Percentiles rank a stretch among this genome's conserved stretches.
Evolutionary conservation across 2,113 vertebrate species (phyloP).

Genomic region (Prunella fulvescens): DNA sequence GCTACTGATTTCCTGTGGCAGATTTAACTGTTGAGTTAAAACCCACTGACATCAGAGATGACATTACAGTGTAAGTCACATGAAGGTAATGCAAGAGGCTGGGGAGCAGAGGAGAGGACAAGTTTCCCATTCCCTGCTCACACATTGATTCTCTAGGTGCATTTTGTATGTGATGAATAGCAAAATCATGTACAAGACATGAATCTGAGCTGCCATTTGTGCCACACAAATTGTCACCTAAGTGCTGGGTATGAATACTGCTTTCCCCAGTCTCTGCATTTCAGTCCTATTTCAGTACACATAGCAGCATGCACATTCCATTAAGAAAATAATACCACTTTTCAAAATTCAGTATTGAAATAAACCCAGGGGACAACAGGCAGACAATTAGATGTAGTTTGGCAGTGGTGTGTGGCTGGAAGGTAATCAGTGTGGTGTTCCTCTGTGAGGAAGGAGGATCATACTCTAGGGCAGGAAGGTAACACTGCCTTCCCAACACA

Average conservation of each 20-base stretch:
- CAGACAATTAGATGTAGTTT: not conserved
- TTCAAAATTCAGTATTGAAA: not conserved
- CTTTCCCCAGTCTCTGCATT: not conserved
- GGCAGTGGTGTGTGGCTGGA: not conserved
- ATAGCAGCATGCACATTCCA: not conserved
- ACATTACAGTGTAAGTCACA: not conserved
- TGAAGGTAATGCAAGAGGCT: not conserved
- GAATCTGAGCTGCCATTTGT: not conserved
- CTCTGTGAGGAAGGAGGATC: not conserved
- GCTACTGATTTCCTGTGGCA: not conserved
- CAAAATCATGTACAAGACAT: not conserved
- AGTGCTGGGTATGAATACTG: not conserved
- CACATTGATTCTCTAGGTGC: not conserved
- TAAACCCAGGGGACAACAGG: not conserved
- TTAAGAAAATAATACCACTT: not conserved
- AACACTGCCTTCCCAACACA: not conserved
- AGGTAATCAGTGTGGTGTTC: not conserved
- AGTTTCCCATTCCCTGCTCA: rapidly evolving
- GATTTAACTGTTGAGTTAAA: not conserved
- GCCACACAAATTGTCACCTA: not conserved
- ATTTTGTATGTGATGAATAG: not conserved
- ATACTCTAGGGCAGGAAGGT: not conserved
- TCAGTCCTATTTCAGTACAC: not conserved
- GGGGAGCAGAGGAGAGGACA: not conserved
- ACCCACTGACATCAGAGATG: not conserved